Conservation (phyloP, 2,113 vertebrate species). For the Mormyrus lacerda region DNA sequence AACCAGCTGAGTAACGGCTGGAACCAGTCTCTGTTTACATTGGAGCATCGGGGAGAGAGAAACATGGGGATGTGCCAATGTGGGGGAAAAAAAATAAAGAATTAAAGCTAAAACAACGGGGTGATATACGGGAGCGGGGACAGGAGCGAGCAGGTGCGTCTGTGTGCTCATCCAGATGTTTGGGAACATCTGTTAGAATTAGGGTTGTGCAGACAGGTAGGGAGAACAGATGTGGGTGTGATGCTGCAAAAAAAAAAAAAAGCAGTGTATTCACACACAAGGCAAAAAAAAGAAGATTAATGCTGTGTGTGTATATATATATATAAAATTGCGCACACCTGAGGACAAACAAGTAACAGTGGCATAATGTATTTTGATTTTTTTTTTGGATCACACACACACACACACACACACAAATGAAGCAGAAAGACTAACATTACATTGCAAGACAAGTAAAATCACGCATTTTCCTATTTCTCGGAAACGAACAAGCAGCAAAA, state of each 20-base stretch:
- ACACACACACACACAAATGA: background rate
- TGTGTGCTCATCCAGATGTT: background rate
- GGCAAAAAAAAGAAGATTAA: background rate
- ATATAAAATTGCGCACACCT: background rate
- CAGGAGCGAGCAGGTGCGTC: slow-evolving; percentile 18
- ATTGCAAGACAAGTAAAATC: background rate
- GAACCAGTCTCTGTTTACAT: slow-evolving; percentile 44
- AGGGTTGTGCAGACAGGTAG: background rate
- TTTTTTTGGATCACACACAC: background rate
- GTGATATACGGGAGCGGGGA: slow-evolving; percentile 22
- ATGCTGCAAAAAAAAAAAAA: background rate
- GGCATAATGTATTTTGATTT: background rate
- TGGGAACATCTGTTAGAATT: background rate
- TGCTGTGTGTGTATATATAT: too few species aligned
- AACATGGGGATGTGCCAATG: background rate
- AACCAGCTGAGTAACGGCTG: slow-evolving; percentile 42
- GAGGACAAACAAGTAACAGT: background rate
- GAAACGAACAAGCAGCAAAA: background rate
- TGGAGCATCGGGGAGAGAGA: slow-evolving; percentile 20
- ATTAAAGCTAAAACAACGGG: background rate
- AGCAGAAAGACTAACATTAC: background rate
- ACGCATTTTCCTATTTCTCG: background rate
- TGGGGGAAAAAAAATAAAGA: background rate
- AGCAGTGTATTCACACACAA: background rate
- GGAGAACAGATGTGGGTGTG: background rate